Evolutionary conservation across 2,113 vertebrate species (phyloP).

Genomic region (Albula goreensis): DNA sequence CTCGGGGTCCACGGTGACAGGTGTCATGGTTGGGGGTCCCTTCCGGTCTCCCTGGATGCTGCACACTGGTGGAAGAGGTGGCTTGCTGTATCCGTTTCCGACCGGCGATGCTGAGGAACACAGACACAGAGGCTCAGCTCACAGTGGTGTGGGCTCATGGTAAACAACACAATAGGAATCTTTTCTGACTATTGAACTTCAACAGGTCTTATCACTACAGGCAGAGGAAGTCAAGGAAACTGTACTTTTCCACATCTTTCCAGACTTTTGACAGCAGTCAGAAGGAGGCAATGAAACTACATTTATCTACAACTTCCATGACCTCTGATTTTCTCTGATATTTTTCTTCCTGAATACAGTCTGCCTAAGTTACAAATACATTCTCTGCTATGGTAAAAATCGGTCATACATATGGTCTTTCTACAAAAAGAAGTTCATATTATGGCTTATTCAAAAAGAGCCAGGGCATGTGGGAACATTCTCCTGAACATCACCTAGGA

Average conservation of each 20-base stretch:
- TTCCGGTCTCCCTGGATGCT: slow-evolving; percentile 83
- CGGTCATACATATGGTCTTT: neutral
- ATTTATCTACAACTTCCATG: neutral
- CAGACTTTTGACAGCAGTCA: neutral
- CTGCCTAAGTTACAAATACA: neutral
- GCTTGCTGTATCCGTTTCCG: slow-evolving; percentile 88
- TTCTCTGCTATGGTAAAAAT: neutral
- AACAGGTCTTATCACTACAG: neutral
- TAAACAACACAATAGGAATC: neutral
- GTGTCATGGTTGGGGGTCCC: slow-evolving; percentile 88
- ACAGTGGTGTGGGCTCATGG: neutral
- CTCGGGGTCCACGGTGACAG: slow-evolving; percentile 92
- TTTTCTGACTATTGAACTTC: neutral
- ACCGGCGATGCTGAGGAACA: slow-evolving; percentile 83
- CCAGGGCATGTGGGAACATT: no score
- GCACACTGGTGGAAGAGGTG: slow-evolving; percentile 78
- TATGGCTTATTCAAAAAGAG: neutral
- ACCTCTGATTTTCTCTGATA: neutral
- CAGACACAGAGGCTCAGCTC: slow-evolving; percentile 6
- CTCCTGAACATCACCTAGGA: no score
- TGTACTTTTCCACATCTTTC: neutral
- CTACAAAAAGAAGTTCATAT: neutral
- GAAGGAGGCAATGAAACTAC: neutral
- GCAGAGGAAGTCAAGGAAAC: neutral
- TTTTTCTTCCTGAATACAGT: neutral